Base-by-base conservation (phyloP, 2,113 vertebrate species). In the Tiliqua scincoides region DNA sequence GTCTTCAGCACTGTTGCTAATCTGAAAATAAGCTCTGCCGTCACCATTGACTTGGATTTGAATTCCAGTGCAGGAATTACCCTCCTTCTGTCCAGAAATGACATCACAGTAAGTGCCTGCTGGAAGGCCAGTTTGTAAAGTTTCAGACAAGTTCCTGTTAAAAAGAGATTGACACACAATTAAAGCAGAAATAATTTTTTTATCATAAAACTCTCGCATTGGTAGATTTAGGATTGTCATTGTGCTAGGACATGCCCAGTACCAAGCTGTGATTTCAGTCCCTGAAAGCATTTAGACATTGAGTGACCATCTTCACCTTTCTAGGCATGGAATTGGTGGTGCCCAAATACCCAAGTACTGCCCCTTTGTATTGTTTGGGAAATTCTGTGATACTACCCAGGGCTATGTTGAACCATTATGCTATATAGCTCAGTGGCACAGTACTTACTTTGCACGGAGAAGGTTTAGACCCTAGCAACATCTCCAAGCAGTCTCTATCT, bases 81-180 rank as follows among this genome's bases (percentile, higher is more conserved):
- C 91, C 21, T 96, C 91, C 40, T 97, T 98, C 83, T 98, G 94
- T n/a, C 97, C 97, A 57, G 98, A 98, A 75, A 99, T 98, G 32
- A 98, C 91, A 30, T 99, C 98, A 91, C 98, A 98, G 80, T 99
- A 98, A 81, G 96, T 97, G 23, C 98, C 98, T 52, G 87, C 95
- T 14, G 97, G 96, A 93, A 98, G 96, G 82, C 97, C 97, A 0
- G 98, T 98, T 94, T 97, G 95, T 82, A 99, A 91, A 54, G 95
- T 97, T n/a, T 74, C 27, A 83, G 94, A 95, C 86, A 99, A 85
- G 72, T 92, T 3, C 97, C 98, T 99, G 77, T 20, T 85, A 77
- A 76, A 83, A 84, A 86, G 87, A 79, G 67, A 84, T 32, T 32
- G 25, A 57, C 81, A 81, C 23, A 11, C 1, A 32, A 32, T 84